These are phyloP conservation scores for Cryptotis parvus DNA, from an alignment of 2,113 vertebrate genomes.

Conservation along the genomic window DNA sequence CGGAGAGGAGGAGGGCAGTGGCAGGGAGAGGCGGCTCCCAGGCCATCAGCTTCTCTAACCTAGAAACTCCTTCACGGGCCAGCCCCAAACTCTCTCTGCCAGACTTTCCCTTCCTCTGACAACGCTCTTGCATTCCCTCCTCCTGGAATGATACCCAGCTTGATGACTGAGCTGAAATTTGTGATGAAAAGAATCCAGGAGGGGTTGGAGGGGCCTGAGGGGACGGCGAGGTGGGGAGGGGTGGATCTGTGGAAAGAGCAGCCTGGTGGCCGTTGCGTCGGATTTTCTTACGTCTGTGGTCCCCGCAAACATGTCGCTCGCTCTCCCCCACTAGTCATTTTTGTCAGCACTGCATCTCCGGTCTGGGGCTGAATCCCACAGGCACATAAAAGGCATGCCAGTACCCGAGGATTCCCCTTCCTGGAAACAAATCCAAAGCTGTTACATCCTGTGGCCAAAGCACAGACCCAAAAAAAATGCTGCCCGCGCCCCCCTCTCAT, in stretches of 20 bases:
- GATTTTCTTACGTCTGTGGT: not conserved
- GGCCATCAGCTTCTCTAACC: no score
- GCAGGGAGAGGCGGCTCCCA: no score
- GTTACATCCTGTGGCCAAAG: slow-evolving; percentile 55
- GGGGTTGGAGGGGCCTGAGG: rapidly evolving
- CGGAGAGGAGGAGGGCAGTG: no score
- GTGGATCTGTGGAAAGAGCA: slow-evolving; percentile 32
- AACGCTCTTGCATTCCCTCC: slow-evolving; percentile 61
- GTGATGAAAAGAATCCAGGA: slow-evolving; percentile 72
- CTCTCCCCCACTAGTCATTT: slow-evolving; percentile 39
- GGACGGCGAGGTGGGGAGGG: not conserved
- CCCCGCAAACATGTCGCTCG: not conserved
- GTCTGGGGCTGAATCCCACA: slow-evolving; percentile 40
- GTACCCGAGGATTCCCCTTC: slow-evolving; percentile 39
- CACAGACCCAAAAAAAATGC: slow-evolving; percentile 23
- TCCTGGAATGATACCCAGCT: slow-evolving; percentile 58
- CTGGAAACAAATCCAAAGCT: slow-evolving; percentile 67
- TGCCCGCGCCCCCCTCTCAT: slow-evolving; percentile 43
- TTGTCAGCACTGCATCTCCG: slow-evolving; percentile 41
- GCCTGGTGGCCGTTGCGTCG: not conserved
- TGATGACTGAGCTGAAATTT: slow-evolving; percentile 66
- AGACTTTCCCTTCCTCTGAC: slow-evolving; percentile 60
- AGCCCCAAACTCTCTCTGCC: not conserved
- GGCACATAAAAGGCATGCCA: slow-evolving; percentile 55
- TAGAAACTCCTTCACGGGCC: slow-evolving; percentile 7